phyloP scores from a whole-genome alignment of 2,888 invertebrate genomes.

The Netelia virgata region DNA sequence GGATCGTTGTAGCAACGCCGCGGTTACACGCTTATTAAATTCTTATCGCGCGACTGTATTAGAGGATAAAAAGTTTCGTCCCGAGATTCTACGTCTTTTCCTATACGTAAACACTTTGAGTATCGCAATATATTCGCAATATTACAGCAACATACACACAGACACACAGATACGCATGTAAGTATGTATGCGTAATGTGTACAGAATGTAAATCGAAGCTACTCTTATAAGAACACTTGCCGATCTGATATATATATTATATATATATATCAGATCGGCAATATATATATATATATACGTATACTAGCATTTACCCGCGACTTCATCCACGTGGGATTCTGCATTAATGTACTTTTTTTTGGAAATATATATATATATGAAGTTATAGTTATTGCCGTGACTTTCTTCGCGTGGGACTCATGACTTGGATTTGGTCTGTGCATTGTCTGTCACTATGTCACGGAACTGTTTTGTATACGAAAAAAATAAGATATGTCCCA shows the following conservation, averaged over 20 bases:
- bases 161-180: neutral
- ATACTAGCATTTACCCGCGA: too few relatives aligned
- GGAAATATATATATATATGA: too few relatives aligned
- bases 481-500: too few relatives aligned
- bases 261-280: too few relatives aligned
- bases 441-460: too few relatives aligned
- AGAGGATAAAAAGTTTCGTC: slow-evolving; percentile 59
- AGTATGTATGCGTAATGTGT: neutral
- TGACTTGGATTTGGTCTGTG: too few relatives aligned
- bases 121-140: slow-evolving; percentile 12
- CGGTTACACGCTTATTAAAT: slow-evolving; percentile 64
- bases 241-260: neutral
- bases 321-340: too few relatives aligned
- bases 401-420: too few relatives aligned
- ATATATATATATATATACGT: too few relatives aligned
- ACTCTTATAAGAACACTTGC: neutral
- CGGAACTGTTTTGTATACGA: too few relatives aligned
- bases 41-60: slow-evolving; percentile 65
- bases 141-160: neutral
- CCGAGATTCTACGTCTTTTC: slow-evolving; percentile 24
- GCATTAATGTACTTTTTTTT: too few relatives aligned
- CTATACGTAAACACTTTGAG: neutral
- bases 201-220: neutral
- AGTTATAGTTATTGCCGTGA: too few relatives aligned
- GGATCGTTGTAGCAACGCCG: neutral